phyloP scores from a whole-genome alignment of 2,797 vertebrate species.

The Falco cherrug region DNA sequence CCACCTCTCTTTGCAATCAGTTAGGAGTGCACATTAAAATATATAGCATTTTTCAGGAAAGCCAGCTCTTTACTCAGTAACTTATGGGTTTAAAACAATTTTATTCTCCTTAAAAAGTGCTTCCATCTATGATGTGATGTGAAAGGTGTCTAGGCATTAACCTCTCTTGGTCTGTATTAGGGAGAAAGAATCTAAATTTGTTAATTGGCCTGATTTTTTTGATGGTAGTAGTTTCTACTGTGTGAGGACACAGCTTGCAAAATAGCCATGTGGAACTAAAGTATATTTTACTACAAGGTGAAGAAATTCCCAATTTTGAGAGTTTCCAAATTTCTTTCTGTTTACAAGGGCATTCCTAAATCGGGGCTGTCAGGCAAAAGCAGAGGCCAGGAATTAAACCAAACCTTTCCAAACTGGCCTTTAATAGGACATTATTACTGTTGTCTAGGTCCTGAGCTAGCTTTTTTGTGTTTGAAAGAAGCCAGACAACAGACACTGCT shows the following conservation, averaged over 20 bases:
- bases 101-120: conserved; percentile 52
- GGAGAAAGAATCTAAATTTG: not conserved
- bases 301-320: not conserved
- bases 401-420: not conserved
- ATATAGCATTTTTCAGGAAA: conserved; percentile 55
- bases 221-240: not conserved
- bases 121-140: not conserved
- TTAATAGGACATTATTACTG: not conserved
- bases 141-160: conserved; percentile 11
- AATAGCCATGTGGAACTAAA: not conserved
- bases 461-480: not conserved
- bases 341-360: conserved; percentile 4
- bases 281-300: not conserved
- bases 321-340: not conserved
- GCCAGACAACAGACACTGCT: not conserved
- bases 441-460: not conserved
- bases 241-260: not conserved
- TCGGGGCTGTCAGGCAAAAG: not conserved
- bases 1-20: not conserved
- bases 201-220: not conserved
- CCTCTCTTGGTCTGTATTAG: not conserved
- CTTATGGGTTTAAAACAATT: conserved; percentile 20
- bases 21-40: conserved; percentile 27
- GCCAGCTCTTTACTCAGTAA: conserved; percentile 1
- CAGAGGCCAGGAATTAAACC: not conserved